Conservation (phyloP, 2,888 invertebrate species). For the Machimus atricapillus region DNA sequence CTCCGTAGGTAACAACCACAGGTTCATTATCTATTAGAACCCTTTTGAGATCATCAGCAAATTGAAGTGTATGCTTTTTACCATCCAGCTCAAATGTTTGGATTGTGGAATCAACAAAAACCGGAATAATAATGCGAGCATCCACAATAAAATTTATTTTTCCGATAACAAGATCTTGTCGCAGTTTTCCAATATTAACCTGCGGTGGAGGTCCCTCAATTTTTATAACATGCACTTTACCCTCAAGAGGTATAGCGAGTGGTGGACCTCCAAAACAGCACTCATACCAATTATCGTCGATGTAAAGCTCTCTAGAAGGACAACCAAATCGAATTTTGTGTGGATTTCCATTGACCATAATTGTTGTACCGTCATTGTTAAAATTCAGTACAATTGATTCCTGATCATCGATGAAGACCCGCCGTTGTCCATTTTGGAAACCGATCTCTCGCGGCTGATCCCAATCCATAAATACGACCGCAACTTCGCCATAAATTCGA, state of each 20-base stretch:
- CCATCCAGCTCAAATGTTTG: conserved; percentile 80
- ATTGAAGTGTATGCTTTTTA: conserved; percentile 76
- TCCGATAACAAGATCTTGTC: conserved; percentile 83
- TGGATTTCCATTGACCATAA: conserved; percentile 74
- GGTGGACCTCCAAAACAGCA: conserved; percentile 92
- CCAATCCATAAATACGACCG: conserved; percentile 84
- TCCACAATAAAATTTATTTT: conserved; percentile 85
- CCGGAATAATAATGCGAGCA: conserved; percentile 78
- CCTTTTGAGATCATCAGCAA: conserved; percentile 78
- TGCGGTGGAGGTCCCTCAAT: conserved; percentile 92
- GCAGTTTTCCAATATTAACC: conserved; percentile 86
- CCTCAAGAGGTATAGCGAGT: conserved; percentile 79
- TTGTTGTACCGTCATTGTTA: conserved; percentile 76
- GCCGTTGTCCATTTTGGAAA: conserved; percentile 80
- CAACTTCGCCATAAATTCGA: conserved; percentile 84
- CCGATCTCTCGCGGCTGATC: conserved; percentile 86
- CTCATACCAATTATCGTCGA: conserved; percentile 89
- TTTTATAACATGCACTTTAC: conserved; percentile 77
- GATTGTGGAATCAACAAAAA: conserved; percentile 83
- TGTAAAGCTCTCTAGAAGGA: conserved; percentile 88
- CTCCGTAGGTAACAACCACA: conserved; percentile 82
- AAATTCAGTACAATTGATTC: conserved; percentile 71
- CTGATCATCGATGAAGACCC: conserved; percentile 79
- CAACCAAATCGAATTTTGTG: conserved; percentile 88
- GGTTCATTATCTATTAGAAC: conserved; percentile 81